Percentiles rank a stretch among this genome's conserved stretches.
phyloP scores from a whole-genome alignment of 1,140 invertebrate species.

The Nephila pilipes region DNA sequence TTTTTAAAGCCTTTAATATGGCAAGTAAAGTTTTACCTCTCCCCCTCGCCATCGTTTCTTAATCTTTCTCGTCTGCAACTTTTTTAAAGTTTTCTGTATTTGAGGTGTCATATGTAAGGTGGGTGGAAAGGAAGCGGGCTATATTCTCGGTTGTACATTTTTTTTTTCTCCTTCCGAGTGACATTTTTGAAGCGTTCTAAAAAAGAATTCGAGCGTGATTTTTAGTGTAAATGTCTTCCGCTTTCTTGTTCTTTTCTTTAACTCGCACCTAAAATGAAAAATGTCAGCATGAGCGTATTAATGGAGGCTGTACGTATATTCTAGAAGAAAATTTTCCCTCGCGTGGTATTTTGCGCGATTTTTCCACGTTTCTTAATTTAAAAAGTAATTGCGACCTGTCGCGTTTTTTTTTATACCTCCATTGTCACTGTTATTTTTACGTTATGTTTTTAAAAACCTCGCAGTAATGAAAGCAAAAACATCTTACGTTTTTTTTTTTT shows the following conservation, averaged over 20 bases:
- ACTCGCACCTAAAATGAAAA: neutral
- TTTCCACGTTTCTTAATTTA: neutral
- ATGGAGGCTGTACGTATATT: neutral
- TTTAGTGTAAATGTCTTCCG: conserved; percentile 44
- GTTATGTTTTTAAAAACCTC: neutral
- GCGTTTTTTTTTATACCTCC: neutral
- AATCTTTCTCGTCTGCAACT: conserved; percentile 14
- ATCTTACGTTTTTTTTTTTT: neutral
- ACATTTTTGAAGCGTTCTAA: conserved; percentile 30
- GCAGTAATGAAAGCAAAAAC: neutral
- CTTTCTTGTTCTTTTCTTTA: neutral
- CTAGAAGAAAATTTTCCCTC: neutral
- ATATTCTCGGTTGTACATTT: neutral
- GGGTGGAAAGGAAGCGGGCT: neutral
- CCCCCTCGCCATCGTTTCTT: neutral
- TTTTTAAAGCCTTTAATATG: neutral
- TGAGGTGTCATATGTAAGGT: conserved; percentile 12
- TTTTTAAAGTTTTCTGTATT: neutral
- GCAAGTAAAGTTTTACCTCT: neutral
- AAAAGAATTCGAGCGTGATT: conserved; percentile 18
- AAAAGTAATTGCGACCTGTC: neutral
- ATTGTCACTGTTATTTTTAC: neutral
- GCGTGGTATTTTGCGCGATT: neutral
- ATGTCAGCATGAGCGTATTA: conserved; percentile 18
- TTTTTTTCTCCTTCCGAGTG: neutral